phyloP scores from a whole-genome alignment of 2,113 vertebrate genomes.

The Heloderma charlesbogerti region DNA sequence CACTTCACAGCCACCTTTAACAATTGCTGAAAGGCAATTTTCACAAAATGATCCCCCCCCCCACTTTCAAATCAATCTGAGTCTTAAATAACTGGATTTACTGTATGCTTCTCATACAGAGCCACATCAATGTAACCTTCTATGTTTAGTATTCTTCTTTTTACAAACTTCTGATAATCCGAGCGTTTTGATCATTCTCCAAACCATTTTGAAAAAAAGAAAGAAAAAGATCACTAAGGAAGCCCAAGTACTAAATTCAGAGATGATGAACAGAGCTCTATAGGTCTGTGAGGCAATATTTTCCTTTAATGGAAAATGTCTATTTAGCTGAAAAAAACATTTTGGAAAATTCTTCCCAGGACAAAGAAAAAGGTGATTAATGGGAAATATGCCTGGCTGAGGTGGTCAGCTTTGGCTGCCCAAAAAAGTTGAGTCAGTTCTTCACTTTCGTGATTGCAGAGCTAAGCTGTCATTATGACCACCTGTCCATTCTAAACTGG shows the following conservation, averaged over 20 bases:
- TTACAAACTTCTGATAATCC: not conserved
- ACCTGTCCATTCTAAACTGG: constrained; percentile 26
- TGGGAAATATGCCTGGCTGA: not conserved
- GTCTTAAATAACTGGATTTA: not conserved
- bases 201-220: not conserved
- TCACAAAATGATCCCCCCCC: not conserved
- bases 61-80: not conserved
- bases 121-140: not conserved
- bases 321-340: not conserved
- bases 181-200: not conserved
- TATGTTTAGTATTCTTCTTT: not conserved
- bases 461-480: not conserved
- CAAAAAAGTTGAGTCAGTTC: not conserved
- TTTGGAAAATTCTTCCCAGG: not conserved
- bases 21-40: not conserved
- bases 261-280: not conserved
- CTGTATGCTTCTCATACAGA: not conserved
- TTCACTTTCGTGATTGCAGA: not conserved
- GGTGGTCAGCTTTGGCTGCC: not conserved
- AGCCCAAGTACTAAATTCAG: not conserved
- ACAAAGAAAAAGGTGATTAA: not conserved
- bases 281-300: not conserved
- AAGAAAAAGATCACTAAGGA: not conserved
- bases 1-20: not conserved
- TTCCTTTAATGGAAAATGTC: constrained; percentile 1